phyloP scores from a whole-genome alignment of 1,140 invertebrate species.

The Brachionus calyciflorus region DNA sequence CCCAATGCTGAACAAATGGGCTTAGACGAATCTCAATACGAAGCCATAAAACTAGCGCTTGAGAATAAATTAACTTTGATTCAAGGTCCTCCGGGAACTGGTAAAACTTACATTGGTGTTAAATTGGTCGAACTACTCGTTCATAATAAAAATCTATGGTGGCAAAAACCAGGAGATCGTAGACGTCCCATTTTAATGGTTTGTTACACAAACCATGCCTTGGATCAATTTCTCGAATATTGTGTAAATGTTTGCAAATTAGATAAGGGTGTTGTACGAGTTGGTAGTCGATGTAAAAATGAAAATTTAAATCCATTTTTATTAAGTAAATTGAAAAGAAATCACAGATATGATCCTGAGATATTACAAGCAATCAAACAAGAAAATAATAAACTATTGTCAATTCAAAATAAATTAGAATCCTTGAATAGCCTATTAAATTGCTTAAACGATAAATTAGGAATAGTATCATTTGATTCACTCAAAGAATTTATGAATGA shows the following conservation, averaged over 20 bases:
- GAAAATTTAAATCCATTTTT: slow-evolving; percentile 53
- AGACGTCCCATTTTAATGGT: slow-evolving; percentile 71
- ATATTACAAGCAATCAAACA: background rate
- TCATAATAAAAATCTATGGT: slow-evolving; percentile 53
- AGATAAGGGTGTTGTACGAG: slow-evolving; percentile 65
- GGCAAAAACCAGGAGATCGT: background rate
- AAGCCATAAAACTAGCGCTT: slow-evolving; percentile 61
- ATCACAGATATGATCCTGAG: background rate
- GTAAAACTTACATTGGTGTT: slow-evolving; percentile 58
- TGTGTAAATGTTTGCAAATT: slow-evolving; percentile 38
- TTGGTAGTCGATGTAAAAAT: slow-evolving; percentile 71
- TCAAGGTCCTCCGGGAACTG: slow-evolving; percentile 65
- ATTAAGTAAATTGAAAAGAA: slow-evolving; percentile 45
- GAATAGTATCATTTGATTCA: background rate
- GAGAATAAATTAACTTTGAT: slow-evolving; percentile 67
- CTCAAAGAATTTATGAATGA: slow-evolving; percentile 13
- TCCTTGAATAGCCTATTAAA: slow-evolving; percentile 20
- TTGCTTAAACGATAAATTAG: background rate
- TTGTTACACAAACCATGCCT: slow-evolving; percentile 80
- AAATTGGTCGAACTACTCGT: slow-evolving; percentile 58
- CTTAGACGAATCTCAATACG: slow-evolving; percentile 60
- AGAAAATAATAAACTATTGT: background rate
- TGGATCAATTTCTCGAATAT: slow-evolving; percentile 82
- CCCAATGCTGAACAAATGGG: slow-evolving; percentile 51
- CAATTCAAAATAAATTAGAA: slow-evolving; percentile 46